Percentiles rank a stretch among this genome's conserved stretches.
phyloP scores from a whole-genome alignment of 2,888 invertebrate genomes.

The Calameuta idolon region DNA sequence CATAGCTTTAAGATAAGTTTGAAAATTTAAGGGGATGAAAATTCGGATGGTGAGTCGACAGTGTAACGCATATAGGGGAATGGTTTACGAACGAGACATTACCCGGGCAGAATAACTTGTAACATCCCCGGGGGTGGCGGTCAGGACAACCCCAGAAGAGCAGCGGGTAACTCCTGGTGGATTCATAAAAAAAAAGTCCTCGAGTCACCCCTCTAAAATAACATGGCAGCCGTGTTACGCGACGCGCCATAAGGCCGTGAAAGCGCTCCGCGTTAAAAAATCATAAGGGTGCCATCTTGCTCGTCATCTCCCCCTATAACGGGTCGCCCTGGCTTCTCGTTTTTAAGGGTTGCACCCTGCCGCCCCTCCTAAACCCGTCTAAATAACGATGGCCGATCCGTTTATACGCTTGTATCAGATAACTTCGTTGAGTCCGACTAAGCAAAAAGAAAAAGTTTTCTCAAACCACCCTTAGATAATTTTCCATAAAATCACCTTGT shows the following conservation, averaged over 20 bases:
- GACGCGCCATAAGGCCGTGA: constrained; percentile 47
- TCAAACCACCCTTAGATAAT: too few species aligned
- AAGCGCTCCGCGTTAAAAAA: constrained; percentile 52
- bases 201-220: constrained; percentile 55
- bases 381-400: too few species aligned
- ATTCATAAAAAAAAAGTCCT: constrained; percentile 50
- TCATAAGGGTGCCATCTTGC: constrained; percentile 50
- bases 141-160: too few species aligned
- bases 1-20: too few species aligned
- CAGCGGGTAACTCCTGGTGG: constrained; percentile 35
- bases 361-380: too few species aligned
- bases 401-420: too few species aligned
- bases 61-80: neutral
- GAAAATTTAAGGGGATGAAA: too few species aligned
- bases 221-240: constrained; percentile 34
- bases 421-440: too few species aligned
- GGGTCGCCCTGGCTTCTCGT: neutral
- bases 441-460: too few species aligned
- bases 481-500: too few species aligned
- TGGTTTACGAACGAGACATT: constrained; percentile 15
- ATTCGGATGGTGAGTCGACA: too few species aligned
- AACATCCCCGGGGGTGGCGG: constrained; percentile 12
- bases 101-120: constrained; percentile 20
- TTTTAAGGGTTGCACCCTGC: constrained; percentile 3
- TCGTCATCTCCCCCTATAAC: constrained; percentile 31